Conservation (phyloP, 2,113 vertebrate species). For the Cyrtonyx montezumae region DNA sequence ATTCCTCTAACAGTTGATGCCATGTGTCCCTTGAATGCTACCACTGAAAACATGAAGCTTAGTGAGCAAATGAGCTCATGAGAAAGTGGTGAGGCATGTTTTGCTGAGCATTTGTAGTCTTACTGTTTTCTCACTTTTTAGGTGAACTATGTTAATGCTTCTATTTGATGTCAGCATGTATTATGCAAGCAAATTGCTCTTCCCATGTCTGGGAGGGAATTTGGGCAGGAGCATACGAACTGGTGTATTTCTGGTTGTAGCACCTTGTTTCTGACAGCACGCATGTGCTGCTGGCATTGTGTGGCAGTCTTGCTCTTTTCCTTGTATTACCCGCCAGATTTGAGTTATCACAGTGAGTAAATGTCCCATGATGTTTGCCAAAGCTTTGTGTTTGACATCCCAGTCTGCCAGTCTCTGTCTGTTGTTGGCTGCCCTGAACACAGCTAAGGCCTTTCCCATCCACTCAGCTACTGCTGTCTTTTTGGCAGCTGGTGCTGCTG, state of each 20-base stretch:
- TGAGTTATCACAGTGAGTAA: background rate
- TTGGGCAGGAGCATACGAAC: background rate
- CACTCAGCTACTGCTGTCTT: background rate
- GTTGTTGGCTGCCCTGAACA: rapidly evolving
- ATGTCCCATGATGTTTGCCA: background rate
- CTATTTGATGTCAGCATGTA: background rate
- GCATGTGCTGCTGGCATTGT: background rate
- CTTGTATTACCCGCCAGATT: background rate
- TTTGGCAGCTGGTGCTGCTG: background rate
- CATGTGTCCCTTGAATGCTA: background rate
- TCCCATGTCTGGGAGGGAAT: background rate
- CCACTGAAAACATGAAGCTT: background rate
- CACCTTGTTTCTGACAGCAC: background rate
- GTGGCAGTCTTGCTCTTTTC: background rate
- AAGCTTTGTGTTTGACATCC: background rate
- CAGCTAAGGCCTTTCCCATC: background rate
- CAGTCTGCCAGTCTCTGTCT: background rate
- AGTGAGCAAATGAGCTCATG: rapidly evolving
- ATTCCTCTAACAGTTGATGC: background rate
- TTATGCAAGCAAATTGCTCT: background rate
- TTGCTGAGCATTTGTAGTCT: background rate
- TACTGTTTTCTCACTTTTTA: background rate
- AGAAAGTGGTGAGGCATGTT: background rate
- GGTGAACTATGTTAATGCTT: background rate
- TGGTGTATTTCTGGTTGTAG: background rate